These are phyloP conservation scores for Beroe forskalii DNA, from an alignment of 37 sponge, comb jelly and placozoan genomes.

Conservation along the genomic window DNA sequence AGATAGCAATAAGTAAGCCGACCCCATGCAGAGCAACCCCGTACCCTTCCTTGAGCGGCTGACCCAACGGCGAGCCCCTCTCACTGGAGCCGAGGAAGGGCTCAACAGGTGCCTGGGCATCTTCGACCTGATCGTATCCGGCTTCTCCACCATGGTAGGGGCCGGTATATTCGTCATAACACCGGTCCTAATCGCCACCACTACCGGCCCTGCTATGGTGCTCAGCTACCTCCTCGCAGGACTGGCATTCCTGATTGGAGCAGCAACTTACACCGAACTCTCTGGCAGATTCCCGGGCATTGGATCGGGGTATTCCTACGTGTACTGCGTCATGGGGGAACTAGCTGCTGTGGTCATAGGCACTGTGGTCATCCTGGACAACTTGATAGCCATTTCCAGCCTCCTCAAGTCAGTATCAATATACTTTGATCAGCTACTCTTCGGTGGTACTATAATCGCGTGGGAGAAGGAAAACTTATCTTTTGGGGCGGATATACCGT, in stretches of 20 bases:
- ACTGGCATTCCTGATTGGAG: not conserved
- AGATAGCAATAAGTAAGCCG: no score
- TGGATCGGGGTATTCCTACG: slow-evolving; percentile 6
- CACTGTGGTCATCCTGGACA: not conserved
- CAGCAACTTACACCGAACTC: not conserved
- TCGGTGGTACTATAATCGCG: not conserved
- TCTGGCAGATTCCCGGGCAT: not conserved
- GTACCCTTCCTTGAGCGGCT: not conserved
- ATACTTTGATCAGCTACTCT: not conserved
- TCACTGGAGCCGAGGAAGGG: not conserved
- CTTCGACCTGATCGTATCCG: slow-evolving; percentile 9
- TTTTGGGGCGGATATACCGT: not conserved
- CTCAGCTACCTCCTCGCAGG: slow-evolving; percentile 14
- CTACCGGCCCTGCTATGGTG: slow-evolving; percentile 3
- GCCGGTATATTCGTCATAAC: slow-evolving; percentile 44
- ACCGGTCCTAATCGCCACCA: slow-evolving; percentile 5
- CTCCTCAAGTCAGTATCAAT: slow-evolving; percentile 12
- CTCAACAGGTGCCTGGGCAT: slow-evolving; percentile 18
- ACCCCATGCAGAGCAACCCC: no score
- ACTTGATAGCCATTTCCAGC: not conserved
- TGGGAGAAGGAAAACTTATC: not conserved
- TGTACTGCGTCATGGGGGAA: slow-evolving; percentile 38
- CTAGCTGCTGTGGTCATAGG: slow-evolving; percentile 11
- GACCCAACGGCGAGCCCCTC: slow-evolving; percentile 2
- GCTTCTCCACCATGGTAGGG: slow-evolving; percentile 19